Evolutionary conservation across 2,888 invertebrate genomes (phyloP), one percentile per base, ranked within the genome.

Genomic region (Rhaphigaster nebulosa): DNA sequence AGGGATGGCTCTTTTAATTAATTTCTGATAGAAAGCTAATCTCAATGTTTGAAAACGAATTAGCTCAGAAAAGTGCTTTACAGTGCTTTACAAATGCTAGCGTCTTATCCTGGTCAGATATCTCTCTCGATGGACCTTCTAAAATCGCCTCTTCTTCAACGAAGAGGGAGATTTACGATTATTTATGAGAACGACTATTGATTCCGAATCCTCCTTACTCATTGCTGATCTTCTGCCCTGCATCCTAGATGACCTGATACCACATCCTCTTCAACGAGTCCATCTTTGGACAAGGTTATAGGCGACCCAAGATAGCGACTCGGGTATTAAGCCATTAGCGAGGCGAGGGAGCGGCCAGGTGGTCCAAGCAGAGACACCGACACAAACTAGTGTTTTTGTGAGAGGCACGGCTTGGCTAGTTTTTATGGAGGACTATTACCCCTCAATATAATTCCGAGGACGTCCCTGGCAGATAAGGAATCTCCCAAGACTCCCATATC

Each of bases 241-340:
- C 4, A 15, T 70, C 34, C 70, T 2, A 29, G 29, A 65, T 65
- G n/a, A 29, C 65, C 65, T 26, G 29, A n/a, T 29, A 29, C 26
- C 60, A 4, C 6, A 38, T 76, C 20, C 3, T 38, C 20, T 38
- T 10, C 8, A 34, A 38, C 20, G 8, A 76, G 34, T 5, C 6
- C 20, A 10, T 0, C 50, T n/a, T 52, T 10, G 29, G 41, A 29
- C 87, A 50, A 87, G 87, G 20, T 3, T 20, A 0, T 1, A 52
- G 50, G 4, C 6, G 50, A n/a, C n/a, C 18, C n/a, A 20, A 50
- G 52, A 50, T n/a, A 52, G 87, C 12, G 87, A 45, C 87, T 18
- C n/a, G 29, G 50, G 87, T 87, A 87, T 87, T 87, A 87, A 87
- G 87, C 87, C 87, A 87, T 87, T 87, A 87, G 50, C 29, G 87